Conservation (phyloP, 2,888 invertebrate genomes). For the Hermodice carunculata region DNA sequence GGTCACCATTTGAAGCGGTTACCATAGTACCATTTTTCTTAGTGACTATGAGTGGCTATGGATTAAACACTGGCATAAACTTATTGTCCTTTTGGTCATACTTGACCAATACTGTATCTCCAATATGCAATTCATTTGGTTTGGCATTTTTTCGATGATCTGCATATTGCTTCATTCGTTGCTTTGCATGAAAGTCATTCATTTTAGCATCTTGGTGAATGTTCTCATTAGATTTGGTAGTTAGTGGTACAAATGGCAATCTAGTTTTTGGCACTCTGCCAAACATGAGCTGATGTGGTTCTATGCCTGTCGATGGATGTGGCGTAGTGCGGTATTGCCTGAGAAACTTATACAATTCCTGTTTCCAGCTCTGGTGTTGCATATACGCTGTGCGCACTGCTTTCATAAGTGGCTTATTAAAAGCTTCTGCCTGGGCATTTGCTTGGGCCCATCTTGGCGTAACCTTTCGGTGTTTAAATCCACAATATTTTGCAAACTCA, state of each 20-base stretch:
- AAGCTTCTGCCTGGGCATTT: constrained; percentile 16
- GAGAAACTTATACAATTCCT: not conserved
- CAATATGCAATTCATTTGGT: not conserved
- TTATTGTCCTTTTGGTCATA: no score
- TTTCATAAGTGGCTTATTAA: constrained; percentile 7
- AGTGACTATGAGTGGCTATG: no score
- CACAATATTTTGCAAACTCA: not conserved
- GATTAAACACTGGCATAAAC: no score
- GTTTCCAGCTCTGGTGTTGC: constrained; percentile 4
- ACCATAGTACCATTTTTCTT: no score
- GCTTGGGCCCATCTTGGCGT: constrained; percentile 9
- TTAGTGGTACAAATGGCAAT: no score
- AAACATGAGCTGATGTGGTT: no score
- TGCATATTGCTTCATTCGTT: not conserved
- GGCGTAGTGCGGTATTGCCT: constrained; percentile 1
- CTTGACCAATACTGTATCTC: not conserved
- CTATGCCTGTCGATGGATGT: no score
- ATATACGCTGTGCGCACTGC: not conserved
- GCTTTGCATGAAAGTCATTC: no score
- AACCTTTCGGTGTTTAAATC: not conserved
- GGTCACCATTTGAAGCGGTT: no score
- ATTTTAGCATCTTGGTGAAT: no score
- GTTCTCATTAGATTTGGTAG: no score
- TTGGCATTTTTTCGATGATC: not conserved
- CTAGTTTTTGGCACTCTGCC: no score